Evolutionary conservation across 2,797 vertebrate species (phyloP).

Genomic region (Cheirogaleus major): DNA sequence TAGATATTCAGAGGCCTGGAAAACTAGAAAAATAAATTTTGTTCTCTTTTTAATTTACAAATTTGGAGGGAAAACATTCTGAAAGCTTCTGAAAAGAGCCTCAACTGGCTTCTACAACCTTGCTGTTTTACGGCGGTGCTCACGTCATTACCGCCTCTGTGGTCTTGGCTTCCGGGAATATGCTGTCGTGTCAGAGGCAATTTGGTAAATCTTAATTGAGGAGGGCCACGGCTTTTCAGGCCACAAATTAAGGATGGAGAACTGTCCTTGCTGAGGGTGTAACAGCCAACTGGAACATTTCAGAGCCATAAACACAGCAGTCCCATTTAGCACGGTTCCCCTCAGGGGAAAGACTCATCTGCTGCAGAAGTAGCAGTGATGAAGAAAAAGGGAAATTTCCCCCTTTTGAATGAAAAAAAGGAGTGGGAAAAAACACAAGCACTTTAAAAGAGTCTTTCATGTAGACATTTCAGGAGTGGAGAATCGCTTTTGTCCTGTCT

Average conservation of each 20-base stretch:
- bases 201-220: slow-evolving; percentile 16
- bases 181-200: background rate
- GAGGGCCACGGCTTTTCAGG: slow-evolving; percentile 30
- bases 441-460: slow-evolving; percentile 4
- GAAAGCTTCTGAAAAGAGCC: background rate
- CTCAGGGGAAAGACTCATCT: slow-evolving; percentile 53
- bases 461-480: background rate
- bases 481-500: background rate
- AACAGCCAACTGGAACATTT: slow-evolving; percentile 44
- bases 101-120: background rate
- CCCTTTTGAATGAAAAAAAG: background rate
- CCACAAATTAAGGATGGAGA: slow-evolving; percentile 47
- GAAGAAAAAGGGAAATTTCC: background rate
- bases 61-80: background rate
- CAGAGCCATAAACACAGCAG: slow-evolving; percentile 16
- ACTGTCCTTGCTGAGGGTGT: background rate
- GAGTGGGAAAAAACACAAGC: background rate
- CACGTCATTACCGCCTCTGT: background rate
- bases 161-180: slow-evolving; percentile 56
- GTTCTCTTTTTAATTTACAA: background rate
- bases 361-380: slow-evolving; percentile 63
- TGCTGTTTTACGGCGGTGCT: background rate
- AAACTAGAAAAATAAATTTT: background rate
- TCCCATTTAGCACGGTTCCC: background rate
- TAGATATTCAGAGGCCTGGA: background rate